These are phyloP conservation scores for Pinna nobilis DNA, from an alignment of 1,140 invertebrate species.

Conservation along the genomic window DNA sequence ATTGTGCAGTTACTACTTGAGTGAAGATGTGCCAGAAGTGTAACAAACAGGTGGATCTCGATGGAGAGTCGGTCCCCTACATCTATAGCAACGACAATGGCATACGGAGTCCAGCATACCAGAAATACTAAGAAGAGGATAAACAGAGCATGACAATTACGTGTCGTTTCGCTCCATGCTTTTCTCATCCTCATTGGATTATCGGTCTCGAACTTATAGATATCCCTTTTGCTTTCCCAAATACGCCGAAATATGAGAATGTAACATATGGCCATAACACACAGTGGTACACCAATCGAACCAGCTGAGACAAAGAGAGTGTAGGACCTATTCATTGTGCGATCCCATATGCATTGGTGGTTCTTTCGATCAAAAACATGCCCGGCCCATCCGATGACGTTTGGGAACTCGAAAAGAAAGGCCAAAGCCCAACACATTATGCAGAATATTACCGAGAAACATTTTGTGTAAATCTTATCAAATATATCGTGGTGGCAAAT, in stretches of 20 bases:
- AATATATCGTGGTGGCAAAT: constrained; percentile 63
- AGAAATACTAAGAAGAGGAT: constrained; percentile 66
- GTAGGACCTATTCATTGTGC: constrained; percentile 64
- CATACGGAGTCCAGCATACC: constrained; percentile 71
- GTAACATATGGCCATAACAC: constrained; percentile 61
- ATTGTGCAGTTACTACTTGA: constrained; percentile 66
- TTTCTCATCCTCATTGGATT: constrained; percentile 46
- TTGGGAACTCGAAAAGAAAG: constrained; percentile 66
- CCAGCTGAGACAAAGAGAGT: constrained; percentile 62
- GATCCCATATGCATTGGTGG: constrained; percentile 69
- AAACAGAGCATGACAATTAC: constrained; percentile 63
- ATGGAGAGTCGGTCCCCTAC: constrained; percentile 51
- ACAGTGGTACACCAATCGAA: constrained; percentile 58
- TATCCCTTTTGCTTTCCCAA: constrained; percentile 56
- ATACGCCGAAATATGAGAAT: constrained; percentile 61
- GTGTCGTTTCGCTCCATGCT: constrained; percentile 56
- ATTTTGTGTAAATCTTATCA: constrained; percentile 53
- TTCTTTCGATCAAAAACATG: constrained; percentile 68
- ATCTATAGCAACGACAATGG: constrained; percentile 63
- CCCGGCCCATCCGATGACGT: constrained; percentile 68
- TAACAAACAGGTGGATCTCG: constrained; percentile 64
- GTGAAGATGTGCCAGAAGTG: constrained; percentile 68
- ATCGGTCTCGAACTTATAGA: constrained; percentile 51
- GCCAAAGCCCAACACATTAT: constrained; percentile 58
- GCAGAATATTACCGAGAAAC: constrained; percentile 49